Conservation (phyloP, 2,113 vertebrate genomes). For the Periophthalmodon schlosseri region DNA sequence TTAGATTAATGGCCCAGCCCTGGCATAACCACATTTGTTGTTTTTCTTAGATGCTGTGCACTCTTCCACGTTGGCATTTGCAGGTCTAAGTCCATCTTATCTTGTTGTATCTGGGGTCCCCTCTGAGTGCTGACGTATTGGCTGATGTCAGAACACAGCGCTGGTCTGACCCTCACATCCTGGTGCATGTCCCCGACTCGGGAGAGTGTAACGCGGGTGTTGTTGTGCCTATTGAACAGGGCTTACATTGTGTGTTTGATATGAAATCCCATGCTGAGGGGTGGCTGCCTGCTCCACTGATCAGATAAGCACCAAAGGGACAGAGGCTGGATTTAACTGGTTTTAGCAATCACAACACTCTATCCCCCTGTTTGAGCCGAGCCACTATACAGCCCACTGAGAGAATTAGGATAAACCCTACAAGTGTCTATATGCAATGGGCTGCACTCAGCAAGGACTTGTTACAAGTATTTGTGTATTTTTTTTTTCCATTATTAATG, state of each 20-base stretch:
- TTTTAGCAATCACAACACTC: constrained; percentile 63
- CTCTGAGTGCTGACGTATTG: constrained; percentile 36
- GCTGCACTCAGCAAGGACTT: neutral
- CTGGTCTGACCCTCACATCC: constrained; percentile 22
- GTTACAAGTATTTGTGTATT: too few relatives aligned
- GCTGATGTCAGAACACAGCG: constrained; percentile 38
- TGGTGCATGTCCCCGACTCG: constrained; percentile 19
- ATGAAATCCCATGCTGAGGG: constrained; percentile 60
- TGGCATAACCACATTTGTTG: neutral
- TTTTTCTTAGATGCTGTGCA: neutral
- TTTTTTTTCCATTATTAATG: too few relatives aligned
- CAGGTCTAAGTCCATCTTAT: constrained; percentile 4
- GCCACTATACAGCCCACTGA: constrained; percentile 39
- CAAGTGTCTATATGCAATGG: constrained; percentile 2
- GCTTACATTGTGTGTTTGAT: constrained; percentile 60
- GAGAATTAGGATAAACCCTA: constrained; percentile 46
- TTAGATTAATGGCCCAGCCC: too few relatives aligned
- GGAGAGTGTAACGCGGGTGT: constrained; percentile 41
- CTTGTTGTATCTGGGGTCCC: constrained; percentile 18
- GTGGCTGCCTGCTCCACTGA: constrained; percentile 51
- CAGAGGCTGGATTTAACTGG: constrained; percentile 62
- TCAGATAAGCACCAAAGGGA: constrained; percentile 68
- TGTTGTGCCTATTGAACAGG: constrained; percentile 57
- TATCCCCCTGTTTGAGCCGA: constrained; percentile 17
- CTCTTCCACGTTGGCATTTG: neutral